Conservation (phyloP, 2,113 vertebrate genomes). For the Tyto alba region DNA sequence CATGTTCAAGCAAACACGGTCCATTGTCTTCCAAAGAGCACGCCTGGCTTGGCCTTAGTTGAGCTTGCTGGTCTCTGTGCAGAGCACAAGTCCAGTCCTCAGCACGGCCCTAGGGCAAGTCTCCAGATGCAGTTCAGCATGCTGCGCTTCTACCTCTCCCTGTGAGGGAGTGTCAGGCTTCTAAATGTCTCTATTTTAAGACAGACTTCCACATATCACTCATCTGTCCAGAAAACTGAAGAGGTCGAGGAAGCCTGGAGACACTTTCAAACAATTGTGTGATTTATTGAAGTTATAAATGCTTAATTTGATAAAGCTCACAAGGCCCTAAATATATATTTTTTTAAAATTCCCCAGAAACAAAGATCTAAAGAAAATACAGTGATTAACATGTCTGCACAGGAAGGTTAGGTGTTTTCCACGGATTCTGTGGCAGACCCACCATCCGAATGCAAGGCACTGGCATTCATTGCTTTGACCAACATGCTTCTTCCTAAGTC, state of each 20-base stretch:
- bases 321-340: neutral
- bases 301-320: neutral
- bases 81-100: neutral
- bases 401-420: neutral
- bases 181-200: neutral
- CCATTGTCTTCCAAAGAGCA: neutral
- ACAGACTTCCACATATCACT: accelerated
- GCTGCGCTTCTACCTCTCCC: neutral
- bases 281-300: neutral
- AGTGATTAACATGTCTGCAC: neutral
- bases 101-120: neutral
- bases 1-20: neutral
- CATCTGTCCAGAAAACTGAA: neutral
- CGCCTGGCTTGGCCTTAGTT: neutral
- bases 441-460: neutral
- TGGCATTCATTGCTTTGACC: neutral
- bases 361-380: neutral
- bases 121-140: neutral
- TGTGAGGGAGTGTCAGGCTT: neutral
- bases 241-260: neutral
- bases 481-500: neutral
- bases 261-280: neutral
- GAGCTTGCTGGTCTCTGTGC: neutral
- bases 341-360: neutral
- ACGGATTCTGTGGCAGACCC: neutral